Base-by-base conservation (phyloP, 2,888 invertebrate genomes). In the Parnassius glacialis region DNA sequence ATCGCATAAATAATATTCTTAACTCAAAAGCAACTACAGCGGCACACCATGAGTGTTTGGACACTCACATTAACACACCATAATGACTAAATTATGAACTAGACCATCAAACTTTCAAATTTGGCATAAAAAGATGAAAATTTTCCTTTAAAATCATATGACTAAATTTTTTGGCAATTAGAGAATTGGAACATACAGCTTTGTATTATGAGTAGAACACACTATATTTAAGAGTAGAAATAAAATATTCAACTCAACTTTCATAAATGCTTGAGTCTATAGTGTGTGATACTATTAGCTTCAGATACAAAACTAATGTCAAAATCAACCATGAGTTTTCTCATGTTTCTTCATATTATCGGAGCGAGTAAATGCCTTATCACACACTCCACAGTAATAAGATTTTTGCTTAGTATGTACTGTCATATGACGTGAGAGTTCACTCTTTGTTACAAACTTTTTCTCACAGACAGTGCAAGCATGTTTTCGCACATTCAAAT, bases 261-360 rank as follows among this genome's bases (percentile, higher is more conserved):
- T 71, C 69, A 73, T 70, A 73, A 68, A 73, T 69, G 73, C 68
- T 70, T 70, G 54, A 34, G 52, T 41, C 10, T 52, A 43, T 42
- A 9, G 54, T 70, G 67, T 61, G 68, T 70, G 72, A 76, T 74
- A 71, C 70, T 64, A 61, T 67, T 71, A 70, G 73, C 68, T 65
- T 56, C 48, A 60, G 10, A 42, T 53, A 47, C 57, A 13, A 57
- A 63, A 51, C 52, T 60, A 52, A 61, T 51, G 50, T 52, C 50
- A 61, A 52, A 64, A 54, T 81, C 80, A 92, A 69, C 92, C 92
- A 81, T 92, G 92, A 71, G 92, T 92, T 80, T 92, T 92, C 74
- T 92, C 92, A 84, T 92, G 92, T 76, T 92, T 92, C 74, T 92
- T 92, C 92, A 92, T 92, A 68, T 92, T 92, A 68, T 92, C 92